Base-by-base conservation (phyloP, 2,797 vertebrate species). In the Paramormyrops hopkinsi region DNA sequence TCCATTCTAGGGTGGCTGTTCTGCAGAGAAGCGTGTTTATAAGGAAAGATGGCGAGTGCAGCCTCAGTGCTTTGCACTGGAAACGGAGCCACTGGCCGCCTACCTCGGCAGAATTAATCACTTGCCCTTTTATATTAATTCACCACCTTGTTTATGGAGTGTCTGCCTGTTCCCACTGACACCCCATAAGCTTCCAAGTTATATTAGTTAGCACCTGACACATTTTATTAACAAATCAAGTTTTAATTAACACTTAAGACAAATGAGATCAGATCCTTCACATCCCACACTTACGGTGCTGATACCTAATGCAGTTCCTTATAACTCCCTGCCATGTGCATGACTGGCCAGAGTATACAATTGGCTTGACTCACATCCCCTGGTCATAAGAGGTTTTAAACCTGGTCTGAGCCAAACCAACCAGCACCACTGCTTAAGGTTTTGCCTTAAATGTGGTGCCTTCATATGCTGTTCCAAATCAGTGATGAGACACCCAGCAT, bases 211-310 rank as follows among this genome's bases (percentile, higher is more conserved):
- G 54, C 17, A 44, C 53, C 11, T 65, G 17, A 65, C 7, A 46
- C 6, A 41, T 8, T 29, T 33, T 54, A 87, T 56, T 44, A 62
- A 62, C 19, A 87, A 37, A 44, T 86, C 19, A 87, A 9, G 12
- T 25, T 41, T 62, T 46, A 88, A 86, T 86, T 85, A 85, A 65
- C 41, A 62, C 41, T 19, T 82, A 46, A 46, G 17, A 82, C 85
- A 53, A 82, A 82, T 46, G 76, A 46, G 41, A 82, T 46, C 91
- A 91, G 91, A 90, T 50, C 22, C 44, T 48, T 50, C 37, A 50
- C 41, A n/a, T 14, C 82, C 9, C 22, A 22, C 82, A 50, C 11
- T 3, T 84, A 3, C 50, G 82, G 82, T 25, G n/a, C 19, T 22
- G 3, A 50, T 50, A 2, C 19, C 6, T 25, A 50, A n/a, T 50